Evolutionary conservation across 1,140 invertebrate genomes (phyloP), one percentile per base, ranked within the genome.

Genomic region (Orius laevigatus): DNA sequence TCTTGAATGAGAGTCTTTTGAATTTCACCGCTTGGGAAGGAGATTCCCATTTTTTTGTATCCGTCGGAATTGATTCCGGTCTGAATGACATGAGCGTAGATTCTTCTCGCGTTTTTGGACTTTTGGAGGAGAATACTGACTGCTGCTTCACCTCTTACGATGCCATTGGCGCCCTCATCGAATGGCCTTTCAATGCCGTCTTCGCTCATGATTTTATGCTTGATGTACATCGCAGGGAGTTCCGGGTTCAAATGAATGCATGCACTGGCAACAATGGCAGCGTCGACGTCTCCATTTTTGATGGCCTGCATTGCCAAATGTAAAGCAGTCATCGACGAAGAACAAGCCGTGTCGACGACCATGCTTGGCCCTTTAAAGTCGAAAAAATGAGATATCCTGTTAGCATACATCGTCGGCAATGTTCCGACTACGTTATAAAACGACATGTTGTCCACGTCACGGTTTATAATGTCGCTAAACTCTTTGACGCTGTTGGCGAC

Each of bases 351-450:
- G 65, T 97, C 93, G 5, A 96, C 66, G 5, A 86, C 78, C 63
- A 83, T 93, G 63, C 88, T 93, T 2, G 93, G 93, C 9, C 92
- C 81, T 32, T 16, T 81, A 51, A 95, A 86, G 58, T 97, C 90
- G 67, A 95, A 97, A 9, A 88, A 82, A 67, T 81, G 97, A 0
- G 90, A 95, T 33, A 98, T 75, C 59, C 94, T 76, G 63, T 97
- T 97, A 33, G 91, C 76, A 64, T 96, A 94, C 92, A 97, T 96
- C 18, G 89, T 84, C 31, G 87, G 71, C 44, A 81, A 82, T 65
- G 89, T 93, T 14, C 93, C 93, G 2, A 85, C 91, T 53, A 97
- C 69, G 32, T 79, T 85, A 66, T 97, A 97, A 46, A 92, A 92
- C 60, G 82, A 88, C 1, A 91, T 74, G 56, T 74, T 72, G 35